Percentiles rank a stretch among this genome's conserved stretches.
Conservation (phyloP, 2,797 vertebrate species). For the Scomberomorus guttatus region DNA sequence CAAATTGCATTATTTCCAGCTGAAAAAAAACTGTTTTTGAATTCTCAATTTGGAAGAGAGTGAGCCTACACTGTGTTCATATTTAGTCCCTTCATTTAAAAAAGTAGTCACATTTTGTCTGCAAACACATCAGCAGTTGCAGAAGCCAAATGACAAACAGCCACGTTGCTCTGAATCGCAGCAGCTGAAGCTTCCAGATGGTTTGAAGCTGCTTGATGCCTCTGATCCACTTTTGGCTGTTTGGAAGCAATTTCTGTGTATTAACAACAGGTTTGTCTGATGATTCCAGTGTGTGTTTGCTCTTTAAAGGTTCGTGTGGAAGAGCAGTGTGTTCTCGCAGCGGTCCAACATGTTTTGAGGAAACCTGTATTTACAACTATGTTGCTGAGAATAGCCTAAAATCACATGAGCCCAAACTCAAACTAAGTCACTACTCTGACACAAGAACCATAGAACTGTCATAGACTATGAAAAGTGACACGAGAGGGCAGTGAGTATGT, state of each 20-base stretch:
- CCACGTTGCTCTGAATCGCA: neutral
- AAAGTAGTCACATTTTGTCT: neutral
- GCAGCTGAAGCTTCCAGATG: neutral
- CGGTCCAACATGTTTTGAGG: neutral
- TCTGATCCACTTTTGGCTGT: neutral
- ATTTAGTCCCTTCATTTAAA: neutral
- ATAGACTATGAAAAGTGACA: neutral
- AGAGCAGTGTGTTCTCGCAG: neutral
- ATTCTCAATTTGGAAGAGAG: no score
- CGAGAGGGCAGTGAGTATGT: neutral
- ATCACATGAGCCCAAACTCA: neutral
- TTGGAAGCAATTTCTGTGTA: neutral
- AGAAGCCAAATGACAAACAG: neutral
- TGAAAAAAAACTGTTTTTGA: no score
- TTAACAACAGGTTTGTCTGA: neutral
- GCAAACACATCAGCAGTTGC: neutral
- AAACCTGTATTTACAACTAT: neutral
- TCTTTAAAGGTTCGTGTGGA: neutral
- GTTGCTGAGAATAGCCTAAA: neutral
- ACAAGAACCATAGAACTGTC: neutral
- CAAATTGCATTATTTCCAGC: no score
- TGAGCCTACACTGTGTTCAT: neutral
- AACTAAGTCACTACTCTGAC: neutral
- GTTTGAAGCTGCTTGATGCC: neutral
- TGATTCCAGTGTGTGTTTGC: neutral